Evolutionary conservation across 2,797 vertebrate species (phyloP), one percentile per base, ranked within the genome.

Genomic region (Salarias fasciatus): DNA sequence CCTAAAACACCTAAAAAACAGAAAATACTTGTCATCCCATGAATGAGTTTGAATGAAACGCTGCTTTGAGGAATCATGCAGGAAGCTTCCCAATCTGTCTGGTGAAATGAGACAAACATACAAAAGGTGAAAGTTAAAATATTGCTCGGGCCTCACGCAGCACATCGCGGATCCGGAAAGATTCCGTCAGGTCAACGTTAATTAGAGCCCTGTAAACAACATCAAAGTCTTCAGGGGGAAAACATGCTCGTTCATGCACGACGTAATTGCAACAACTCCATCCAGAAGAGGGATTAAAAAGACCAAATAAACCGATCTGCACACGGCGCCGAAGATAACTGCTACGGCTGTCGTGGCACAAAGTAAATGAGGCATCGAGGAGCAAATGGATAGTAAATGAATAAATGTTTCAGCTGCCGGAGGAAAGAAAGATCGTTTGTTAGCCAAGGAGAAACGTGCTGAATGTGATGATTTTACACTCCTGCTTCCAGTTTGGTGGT

Each of bases 381-480:
- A 73, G 47, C 42, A 74, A 79, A 81, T 72, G 72, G 62, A 63
- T 48, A 54, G 31, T 54, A 70, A 80, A 78, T 66, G 15, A 77
- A 67, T n/a, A n/a, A 18, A 77, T 60, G 66, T 51, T 79, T 47
- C 72, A 43, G 66, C 76, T 3, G 18, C 18, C 18, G 18, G 24
- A 24, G 18, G 18, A 3, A 24, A 24, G 24, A 24, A 24, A 24
- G 24, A 24, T 24, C 18, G 24, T 24, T 3, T 24, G 18, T 35
- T 2, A 6, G 33, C 9, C 6, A 6, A 35, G 9, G 33, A 24
- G 18, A 24, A 24, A 24, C 18, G 24, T 24, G 18, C 18, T 24
- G 18, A 24, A 24, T 24, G 24, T 24, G 53, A 68, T n/a, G 30
- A 54, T 43, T 53, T 54, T 6, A 14, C 44, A 18, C 36, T 10